Evolutionary conservation across 2,797 vertebrate genomes (phyloP), one percentile per base, ranked within the genome.

Genomic region (Zalophus californianus): DNA sequence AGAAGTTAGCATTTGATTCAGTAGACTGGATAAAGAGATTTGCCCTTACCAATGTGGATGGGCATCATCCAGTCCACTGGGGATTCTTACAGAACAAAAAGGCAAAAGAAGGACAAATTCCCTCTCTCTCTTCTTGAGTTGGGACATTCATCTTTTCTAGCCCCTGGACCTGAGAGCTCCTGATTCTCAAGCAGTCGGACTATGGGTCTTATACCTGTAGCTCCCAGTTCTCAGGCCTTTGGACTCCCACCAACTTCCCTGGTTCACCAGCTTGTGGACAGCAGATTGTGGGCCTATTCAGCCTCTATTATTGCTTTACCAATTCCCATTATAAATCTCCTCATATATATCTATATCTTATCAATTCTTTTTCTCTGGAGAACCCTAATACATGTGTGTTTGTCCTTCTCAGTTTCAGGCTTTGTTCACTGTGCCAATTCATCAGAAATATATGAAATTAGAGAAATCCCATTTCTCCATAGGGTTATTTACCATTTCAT

Each of bases 361-460:
- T 10, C 7, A 12, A 41, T 80, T 60, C 44, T 52, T 8, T 62
- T 72, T 79, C 62, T 44, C 41, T 35, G 15, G n/a, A 62, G n/a
- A 86, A 44, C 11, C 29, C 8, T 91, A 79, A 72, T 35, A 62
- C 23, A 27, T 35, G 15, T 15, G 7, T 77, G 29, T 84, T 84
- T 79, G 13, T 75, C 25, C 14, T 85, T 50, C 21, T 16, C 3
- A 32, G 1, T 50, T 44, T 5, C 0, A 83, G 23, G 14, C 38
- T 80, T 80, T 89, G 54, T 78, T 62, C 29, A 64, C 3, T 82
- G 70, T 25, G 35, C 56, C 20, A 54, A 41, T 50, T 86, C n/a
- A 77, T 48, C 27, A 93, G 68, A 93, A 91, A 77, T 56, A 85
- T 4, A 13, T 32, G 27, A 72, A 79, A 85, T 18, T 20, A 85